These are phyloP conservation scores for Dipodomys spectabilis DNA, from an alignment of 2,113 vertebrate genomes.

Conservation along the genomic window DNA sequence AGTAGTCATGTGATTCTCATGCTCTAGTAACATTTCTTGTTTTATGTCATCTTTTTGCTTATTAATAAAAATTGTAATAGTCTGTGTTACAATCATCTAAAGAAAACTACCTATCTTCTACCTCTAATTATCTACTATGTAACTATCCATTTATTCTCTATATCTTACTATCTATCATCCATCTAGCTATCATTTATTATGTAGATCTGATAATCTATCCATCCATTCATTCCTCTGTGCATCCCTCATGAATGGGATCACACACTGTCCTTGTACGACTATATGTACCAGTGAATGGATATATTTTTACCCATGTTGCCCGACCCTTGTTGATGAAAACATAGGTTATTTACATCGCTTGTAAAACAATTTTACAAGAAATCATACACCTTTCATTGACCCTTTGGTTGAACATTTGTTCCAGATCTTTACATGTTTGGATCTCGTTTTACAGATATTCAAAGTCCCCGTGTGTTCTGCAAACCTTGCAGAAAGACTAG, in stretches of 20 bases:
- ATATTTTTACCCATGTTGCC: not conserved
- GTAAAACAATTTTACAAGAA: not conserved
- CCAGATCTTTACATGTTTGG: not conserved
- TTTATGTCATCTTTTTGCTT: not conserved
- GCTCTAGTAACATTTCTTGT: not conserved
- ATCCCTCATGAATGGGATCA: not conserved
- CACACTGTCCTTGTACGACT: not conserved
- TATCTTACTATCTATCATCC: not conserved
- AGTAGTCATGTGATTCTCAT: not conserved
- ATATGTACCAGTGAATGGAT: not conserved
- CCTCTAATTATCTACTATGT: not conserved
- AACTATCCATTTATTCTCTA: not conserved
- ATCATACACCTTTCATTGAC: not conserved
- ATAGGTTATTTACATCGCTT: not conserved
- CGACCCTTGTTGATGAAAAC: not conserved
- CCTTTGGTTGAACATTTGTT: not conserved
- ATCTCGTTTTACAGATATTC: not conserved
- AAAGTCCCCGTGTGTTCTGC: too few species aligned
- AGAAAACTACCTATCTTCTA: not conserved
- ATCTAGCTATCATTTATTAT: not conserved
- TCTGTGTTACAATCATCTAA: not conserved
- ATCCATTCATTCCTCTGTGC: too few species aligned
- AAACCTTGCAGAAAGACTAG: too few species aligned
- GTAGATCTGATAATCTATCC: too few species aligned
- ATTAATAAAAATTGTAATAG: not conserved